A percentile compares a stretch with the other conserved stretches of the same genome.
Conservation (phyloP, 2,888 invertebrate species). For the Sarcophaga variegata region DNA sequence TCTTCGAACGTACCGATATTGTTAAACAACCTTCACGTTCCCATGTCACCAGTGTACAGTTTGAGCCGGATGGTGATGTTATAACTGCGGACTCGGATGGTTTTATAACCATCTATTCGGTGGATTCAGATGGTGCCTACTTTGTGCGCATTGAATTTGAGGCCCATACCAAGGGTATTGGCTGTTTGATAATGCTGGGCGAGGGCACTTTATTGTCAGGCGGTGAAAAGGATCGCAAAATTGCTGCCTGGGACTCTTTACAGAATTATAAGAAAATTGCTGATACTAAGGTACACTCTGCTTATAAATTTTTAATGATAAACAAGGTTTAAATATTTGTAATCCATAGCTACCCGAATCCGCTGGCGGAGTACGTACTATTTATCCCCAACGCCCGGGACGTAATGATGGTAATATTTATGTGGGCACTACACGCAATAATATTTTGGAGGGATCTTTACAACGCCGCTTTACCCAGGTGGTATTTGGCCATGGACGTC, state of each 20-base stretch:
- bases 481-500: slow-evolving; percentile 93
- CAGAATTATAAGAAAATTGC: slow-evolving; percentile 95
- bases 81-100: slow-evolving; percentile 96
- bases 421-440: slow-evolving; percentile 94
- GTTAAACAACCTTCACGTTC: slow-evolving; percentile 94
- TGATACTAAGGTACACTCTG: slow-evolving; percentile 88
- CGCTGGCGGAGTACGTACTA: slow-evolving; percentile 93
- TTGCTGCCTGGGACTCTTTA: slow-evolving; percentile 95
- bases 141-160: slow-evolving; percentile 94
- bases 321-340: not conserved
- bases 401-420: slow-evolving; percentile 95
- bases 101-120: slow-evolving; percentile 94
- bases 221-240: slow-evolving; percentile 94
- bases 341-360: slow-evolving; percentile 88
- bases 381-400: slow-evolving; percentile 93
- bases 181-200: slow-evolving; percentile 92
- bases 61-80: slow-evolving; percentile 95
- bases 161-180: slow-evolving; percentile 93
- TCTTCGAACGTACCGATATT: slow-evolving; percentile 94
- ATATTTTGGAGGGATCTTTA: slow-evolving; percentile 94
- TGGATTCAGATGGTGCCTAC: slow-evolving; percentile 94
- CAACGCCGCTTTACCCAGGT: slow-evolving; percentile 94
- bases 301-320: not conserved
- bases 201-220: slow-evolving; percentile 95
- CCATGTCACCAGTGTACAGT: slow-evolving; percentile 92